Evolutionary conservation across 23 tunicate genomes (phyloP).

Genomic region (Aplidium turbinatum): DNA sequence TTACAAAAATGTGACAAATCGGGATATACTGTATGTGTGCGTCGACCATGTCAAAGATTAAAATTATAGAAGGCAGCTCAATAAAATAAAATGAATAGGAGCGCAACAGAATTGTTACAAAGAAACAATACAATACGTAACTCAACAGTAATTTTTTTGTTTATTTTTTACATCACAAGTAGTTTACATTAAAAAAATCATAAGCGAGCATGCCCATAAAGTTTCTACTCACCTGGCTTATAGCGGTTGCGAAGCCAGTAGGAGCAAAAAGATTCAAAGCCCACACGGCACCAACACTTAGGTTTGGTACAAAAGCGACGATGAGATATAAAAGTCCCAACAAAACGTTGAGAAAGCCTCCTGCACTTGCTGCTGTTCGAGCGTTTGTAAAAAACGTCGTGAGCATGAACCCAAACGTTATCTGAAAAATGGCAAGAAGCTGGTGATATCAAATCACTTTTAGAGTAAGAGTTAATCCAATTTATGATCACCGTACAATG

Average conservation of each 20-base stretch:
- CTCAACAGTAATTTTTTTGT: neutral
- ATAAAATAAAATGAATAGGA: too few species aligned
- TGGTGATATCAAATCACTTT: too few species aligned
- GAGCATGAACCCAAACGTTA: slow-evolving; percentile 77
- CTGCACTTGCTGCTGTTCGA: slow-evolving; percentile 73
- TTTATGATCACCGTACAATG: too few species aligned
- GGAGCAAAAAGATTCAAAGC: slow-evolving; percentile 71
- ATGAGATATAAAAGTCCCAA: slow-evolving; percentile 65
- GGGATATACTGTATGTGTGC: too few species aligned
- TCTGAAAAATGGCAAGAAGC: too few species aligned
- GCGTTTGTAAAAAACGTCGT: slow-evolving; percentile 86
- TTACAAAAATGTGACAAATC: too few species aligned
- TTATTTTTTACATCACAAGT: neutral
- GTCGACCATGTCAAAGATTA: too few species aligned
- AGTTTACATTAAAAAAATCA: neutral
- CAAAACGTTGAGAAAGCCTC: slow-evolving; percentile 54
- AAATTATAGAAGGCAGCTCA: too few species aligned
- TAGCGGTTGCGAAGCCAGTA: slow-evolving; percentile 76
- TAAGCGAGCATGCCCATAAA: neutral
- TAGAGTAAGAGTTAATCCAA: too few species aligned
- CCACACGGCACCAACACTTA: slow-evolving; percentile 52
- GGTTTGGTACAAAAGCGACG: slow-evolving; percentile 37
- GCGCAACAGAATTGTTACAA: too few species aligned
- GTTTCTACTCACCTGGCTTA: slow-evolving; percentile 84
- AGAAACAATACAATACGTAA: too few species aligned